Conservation (phyloP, 2,888 invertebrate species). For the Aricia artaxerxes region DNA sequence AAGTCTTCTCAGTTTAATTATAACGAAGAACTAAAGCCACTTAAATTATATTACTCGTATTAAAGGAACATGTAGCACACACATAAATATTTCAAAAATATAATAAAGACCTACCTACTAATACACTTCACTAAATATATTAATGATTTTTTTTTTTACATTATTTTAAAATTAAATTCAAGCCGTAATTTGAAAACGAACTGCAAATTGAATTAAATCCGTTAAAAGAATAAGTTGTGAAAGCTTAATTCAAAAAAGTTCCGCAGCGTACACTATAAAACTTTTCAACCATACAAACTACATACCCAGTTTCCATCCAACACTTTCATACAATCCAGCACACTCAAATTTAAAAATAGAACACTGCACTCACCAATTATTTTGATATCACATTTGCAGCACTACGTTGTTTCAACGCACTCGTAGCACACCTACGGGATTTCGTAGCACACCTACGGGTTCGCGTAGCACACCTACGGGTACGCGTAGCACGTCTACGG, state of each 20-base stretch:
- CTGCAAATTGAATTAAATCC: not conserved
- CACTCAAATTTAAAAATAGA: conserved; percentile 37
- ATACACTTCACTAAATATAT: too few species aligned
- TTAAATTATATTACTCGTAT: too few species aligned
- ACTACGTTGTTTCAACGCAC: conserved; percentile 43
- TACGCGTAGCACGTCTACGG: conserved; percentile 50
- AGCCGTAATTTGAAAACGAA: not conserved
- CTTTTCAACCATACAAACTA: conserved; percentile 30
- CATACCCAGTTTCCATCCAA: conserved; percentile 23
- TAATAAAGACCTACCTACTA: too few species aligned
- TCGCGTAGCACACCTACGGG: conserved; percentile 50
- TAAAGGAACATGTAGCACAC: too few species aligned
- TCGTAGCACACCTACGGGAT: conserved; percentile 29
- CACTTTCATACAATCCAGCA: conserved; percentile 40
- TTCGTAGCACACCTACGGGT: conserved; percentile 27
- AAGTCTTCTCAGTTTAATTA: too few species aligned
- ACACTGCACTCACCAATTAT: conserved; percentile 60
- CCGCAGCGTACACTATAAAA: not conserved
- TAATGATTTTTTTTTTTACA: too few species aligned
- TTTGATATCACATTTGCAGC: conserved; percentile 59
- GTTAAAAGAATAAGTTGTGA: not conserved
- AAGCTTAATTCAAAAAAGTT: conserved; percentile 16
- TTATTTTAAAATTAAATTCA: too few species aligned
- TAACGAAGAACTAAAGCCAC: too few species aligned
- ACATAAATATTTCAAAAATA: too few species aligned